Conservation (phyloP, 2,888 invertebrate genomes). For the Rosalia funebris region DNA sequence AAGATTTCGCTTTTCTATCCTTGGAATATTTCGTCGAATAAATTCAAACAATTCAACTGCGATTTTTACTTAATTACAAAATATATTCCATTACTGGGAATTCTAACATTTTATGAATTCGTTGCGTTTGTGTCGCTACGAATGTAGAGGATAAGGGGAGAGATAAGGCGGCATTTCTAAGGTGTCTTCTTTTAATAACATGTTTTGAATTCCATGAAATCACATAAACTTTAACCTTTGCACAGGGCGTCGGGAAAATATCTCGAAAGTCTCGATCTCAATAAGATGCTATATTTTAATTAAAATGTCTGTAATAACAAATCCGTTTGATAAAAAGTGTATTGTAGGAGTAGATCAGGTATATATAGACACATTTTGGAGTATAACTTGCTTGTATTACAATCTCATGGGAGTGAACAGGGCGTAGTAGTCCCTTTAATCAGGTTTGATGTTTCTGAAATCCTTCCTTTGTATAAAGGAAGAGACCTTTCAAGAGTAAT, state of each 20-base stretch:
- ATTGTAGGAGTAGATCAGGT: no score
- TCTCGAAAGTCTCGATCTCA: no score
- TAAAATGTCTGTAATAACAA: no score
- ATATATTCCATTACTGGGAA: conserved; percentile 19
- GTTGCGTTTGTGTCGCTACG: conserved; percentile 1
- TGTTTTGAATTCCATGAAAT: neutral
- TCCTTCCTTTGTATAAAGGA: no score
- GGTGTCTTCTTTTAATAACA: neutral
- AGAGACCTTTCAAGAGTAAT: no score
- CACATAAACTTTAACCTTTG: neutral
- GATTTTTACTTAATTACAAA: conserved; percentile 26
- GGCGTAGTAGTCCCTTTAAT: no score
- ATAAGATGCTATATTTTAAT: no score
- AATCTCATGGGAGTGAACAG: no score
- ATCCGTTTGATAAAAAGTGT: no score
- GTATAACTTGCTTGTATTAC: no score
- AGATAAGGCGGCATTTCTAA: neutral
- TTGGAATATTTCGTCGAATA: conserved; percentile 13
- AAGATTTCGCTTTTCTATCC: conserved; percentile 25
- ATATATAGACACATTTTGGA: no score
- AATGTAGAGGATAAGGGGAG: conserved; percentile 1
- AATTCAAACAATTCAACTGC: conserved; percentile 22
- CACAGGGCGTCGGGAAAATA: neutral
- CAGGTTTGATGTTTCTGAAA: no score
- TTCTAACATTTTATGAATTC: conserved; percentile 17